Conservation (phyloP, 2,888 invertebrate species). For the Trachelus troglodyta region DNA sequence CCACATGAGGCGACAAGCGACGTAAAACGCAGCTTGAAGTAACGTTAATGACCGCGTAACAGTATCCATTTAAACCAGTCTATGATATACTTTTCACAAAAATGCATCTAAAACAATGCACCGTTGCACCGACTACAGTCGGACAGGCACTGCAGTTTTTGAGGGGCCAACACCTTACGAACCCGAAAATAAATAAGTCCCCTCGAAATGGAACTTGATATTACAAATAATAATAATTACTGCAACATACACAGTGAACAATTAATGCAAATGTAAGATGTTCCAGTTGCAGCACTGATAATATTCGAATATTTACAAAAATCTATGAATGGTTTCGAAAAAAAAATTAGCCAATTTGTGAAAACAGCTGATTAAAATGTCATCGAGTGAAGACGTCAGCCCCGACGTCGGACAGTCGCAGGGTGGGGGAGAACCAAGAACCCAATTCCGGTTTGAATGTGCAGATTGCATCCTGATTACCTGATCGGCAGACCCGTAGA, state of each 20-base stretch:
- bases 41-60: conserved; percentile 39
- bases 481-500: not conserved
- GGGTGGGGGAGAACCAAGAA: too few relatives aligned
- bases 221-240: not conserved
- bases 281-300: not conserved
- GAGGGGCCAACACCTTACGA: too few relatives aligned
- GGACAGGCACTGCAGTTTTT: not conserved
- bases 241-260: not conserved
- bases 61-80: conserved; percentile 44
- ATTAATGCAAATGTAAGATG: not conserved
- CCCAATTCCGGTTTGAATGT: too few relatives aligned
- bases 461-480: not conserved
- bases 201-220: too few relatives aligned
- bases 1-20: not conserved
- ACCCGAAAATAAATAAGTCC: too few relatives aligned
- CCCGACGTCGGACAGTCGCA: too few relatives aligned
- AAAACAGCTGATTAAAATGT: too few relatives aligned
- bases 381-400: too few relatives aligned
- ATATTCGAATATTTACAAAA: too few relatives aligned
- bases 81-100: conserved; percentile 54
- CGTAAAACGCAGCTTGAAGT: not conserved
- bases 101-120: conserved; percentile 39
- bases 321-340: too few relatives aligned
- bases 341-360: too few relatives aligned
- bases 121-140: not conserved